Evolutionary conservation across 2,113 vertebrate species (phyloP), one percentile per base, ranked within the genome.

Genomic region (Noturus placidus): DNA sequence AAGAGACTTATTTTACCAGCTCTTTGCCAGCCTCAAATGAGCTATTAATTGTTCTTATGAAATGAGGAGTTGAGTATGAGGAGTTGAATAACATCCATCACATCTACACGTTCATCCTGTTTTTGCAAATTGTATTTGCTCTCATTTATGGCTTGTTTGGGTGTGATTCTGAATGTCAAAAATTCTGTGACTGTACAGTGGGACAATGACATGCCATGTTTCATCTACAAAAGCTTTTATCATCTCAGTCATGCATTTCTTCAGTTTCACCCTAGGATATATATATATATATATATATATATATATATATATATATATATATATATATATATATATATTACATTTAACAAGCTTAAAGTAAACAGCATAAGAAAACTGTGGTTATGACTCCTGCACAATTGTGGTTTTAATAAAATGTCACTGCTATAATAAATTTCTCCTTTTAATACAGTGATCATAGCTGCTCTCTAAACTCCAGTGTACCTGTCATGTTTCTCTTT

Each of bases 121-220:
- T n/a, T 57, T 17, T 57, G 17, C 52, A 80, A 57, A 56, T 33
- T 79, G 15, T 77, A 77, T 54, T 79, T 54, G 27, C 15, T 54
- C 27, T 56, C 77, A 79, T 56, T 54, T 54, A 56, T 54, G n/a
- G 77, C 50, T 54, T 79, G n/a, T 19, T 56, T 77, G 11, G 27
- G 46, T 77, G 42, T 54, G 50, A n/a, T 78, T 78, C 14, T 19
- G 19, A 80, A 33, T 33, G n/a, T 33, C n/a, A 80, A 25, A 80
- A 80, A 57, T 10, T 56, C 46, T 50, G 42, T 79, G 1, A 52
- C 46, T 54, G 42, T 77, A 30, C n/a, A 54, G 27, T 54, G 50
- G 50, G 50, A 56, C 27, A 79, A 79, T 56, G 77, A 79, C 77
- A 79, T 33, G 77, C 6, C 50, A 79, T 79, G 77, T 79, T 79